Conservation (phyloP, 2,113 vertebrate species). For the Perca schrenkii region DNA sequence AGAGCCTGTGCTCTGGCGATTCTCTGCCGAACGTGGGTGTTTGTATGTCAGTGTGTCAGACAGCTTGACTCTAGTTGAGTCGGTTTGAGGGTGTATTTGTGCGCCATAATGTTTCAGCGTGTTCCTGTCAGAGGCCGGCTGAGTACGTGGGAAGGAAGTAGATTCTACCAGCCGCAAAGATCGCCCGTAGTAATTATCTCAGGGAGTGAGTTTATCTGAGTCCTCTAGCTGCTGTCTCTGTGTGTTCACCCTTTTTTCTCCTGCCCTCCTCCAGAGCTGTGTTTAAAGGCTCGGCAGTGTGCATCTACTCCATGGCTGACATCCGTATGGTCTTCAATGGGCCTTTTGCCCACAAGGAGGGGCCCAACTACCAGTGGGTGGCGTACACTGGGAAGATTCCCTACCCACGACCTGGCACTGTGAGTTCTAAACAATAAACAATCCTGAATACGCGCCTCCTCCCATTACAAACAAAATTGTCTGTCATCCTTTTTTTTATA, state of each 20-base stretch:
- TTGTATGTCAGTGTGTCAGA: conserved; percentile 80
- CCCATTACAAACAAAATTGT: background rate
- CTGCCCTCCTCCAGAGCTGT: conserved; percentile 87
- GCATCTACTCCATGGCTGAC: conserved; percentile 98
- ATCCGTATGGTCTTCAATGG: conserved; percentile 99
- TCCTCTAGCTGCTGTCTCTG: conserved; percentile 32
- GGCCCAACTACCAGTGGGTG: conserved; percentile 99
- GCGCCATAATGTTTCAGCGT: conserved; percentile 49
- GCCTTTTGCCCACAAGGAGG: conserved; percentile 98
- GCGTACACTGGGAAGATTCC: conserved; percentile 98
- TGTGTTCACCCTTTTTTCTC: conserved; percentile 34
- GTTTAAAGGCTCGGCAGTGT: conserved; percentile 97
- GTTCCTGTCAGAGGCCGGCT: conserved; percentile 44
- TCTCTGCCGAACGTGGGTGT: conserved; percentile 68
- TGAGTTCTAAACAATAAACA: conserved; percentile 78
- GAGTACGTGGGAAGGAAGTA: conserved; percentile 61
- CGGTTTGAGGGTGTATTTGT: conserved; percentile 55
- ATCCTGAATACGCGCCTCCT: background rate
- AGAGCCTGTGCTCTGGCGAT: conserved; percentile 52
- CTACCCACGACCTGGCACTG: conserved; percentile 96
- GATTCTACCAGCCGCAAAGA: conserved; percentile 35
- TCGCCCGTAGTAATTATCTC: conserved; percentile 61
- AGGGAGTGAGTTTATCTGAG: conserved; percentile 47
- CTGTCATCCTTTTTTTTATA: conserved; percentile 10
- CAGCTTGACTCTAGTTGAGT: conserved; percentile 70